A percentile compares a stretch with the other conserved stretches of the same genome.
These are phyloP conservation scores for Leptothorax acervorum DNA, from an alignment of 2,888 invertebrate genomes.

Conservation along the genomic window DNA sequence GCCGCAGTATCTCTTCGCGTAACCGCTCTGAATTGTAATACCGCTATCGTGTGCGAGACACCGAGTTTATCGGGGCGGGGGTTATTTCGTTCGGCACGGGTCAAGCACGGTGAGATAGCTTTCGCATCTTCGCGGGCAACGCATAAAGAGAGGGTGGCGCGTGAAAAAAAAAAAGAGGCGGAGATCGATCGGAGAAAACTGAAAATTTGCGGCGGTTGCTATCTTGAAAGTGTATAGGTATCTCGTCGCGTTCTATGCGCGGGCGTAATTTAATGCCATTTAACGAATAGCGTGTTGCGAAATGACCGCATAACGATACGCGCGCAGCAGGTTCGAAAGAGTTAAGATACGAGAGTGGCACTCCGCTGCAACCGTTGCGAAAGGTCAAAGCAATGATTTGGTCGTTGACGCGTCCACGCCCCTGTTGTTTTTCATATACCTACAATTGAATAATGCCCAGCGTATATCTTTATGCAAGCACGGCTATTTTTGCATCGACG, in stretches of 20 bases:
- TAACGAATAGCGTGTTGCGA: conserved; percentile 8
- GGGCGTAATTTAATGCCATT: conserved; percentile 6
- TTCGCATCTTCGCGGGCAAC: conserved; percentile 54
- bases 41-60: conserved; percentile 63
- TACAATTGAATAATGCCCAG: conserved; percentile 54
- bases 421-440: conserved; percentile 64
- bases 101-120: conserved; percentile 67
- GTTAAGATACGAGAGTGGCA: conserved; percentile 34
- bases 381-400: conserved; percentile 65
- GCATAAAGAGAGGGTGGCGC: conserved; percentile 12
- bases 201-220: neutral
- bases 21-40: conserved; percentile 72
- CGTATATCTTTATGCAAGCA: conserved; percentile 60
- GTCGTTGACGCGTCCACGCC: conserved; percentile 63
- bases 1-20: conserved; percentile 33
- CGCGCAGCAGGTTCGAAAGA: conserved; percentile 7
- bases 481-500: conserved; percentile 56
- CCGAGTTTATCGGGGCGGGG: conserved; percentile 60
- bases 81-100: conserved; percentile 73
- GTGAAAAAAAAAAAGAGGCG: neutral
- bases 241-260: neutral
- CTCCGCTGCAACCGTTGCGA: conserved; percentile 28
- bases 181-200: neutral
- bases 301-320: neutral
- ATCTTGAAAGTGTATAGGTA: neutral